Percentiles rank a stretch among this genome's conserved stretches.
Conservation (phyloP, 1,140 invertebrate genomes). For the Drosophila pruinosa region DNA sequence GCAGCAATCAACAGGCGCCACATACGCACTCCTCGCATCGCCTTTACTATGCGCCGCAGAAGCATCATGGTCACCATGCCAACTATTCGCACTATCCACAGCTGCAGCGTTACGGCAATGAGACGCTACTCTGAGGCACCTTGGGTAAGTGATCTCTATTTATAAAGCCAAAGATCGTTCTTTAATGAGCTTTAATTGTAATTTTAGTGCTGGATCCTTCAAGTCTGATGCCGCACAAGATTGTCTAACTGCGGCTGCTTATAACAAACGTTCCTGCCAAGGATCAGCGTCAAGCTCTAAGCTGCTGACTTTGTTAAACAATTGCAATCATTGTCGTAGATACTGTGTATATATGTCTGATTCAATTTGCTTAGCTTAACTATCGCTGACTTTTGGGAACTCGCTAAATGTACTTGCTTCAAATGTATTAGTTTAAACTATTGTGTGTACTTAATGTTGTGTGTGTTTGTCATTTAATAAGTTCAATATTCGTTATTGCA, state of each 20-base stretch:
- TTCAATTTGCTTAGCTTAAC: not conserved
- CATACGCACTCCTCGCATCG: slow-evolving; percentile 52
- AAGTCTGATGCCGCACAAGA: slow-evolving; percentile 7
- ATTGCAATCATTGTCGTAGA: not conserved
- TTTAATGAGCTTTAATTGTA: no score
- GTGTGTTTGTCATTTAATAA: no score
- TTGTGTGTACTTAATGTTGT: no score
- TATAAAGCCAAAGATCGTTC: no score
- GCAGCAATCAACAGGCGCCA: slow-evolving; percentile 30
- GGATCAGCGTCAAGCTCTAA: no score
- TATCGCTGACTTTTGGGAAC: slow-evolving; percentile 17
- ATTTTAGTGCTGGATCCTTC: no score
- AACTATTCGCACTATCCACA: slow-evolving; percentile 51
- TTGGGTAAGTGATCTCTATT: no score
- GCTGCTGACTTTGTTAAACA: no score
- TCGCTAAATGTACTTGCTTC: slow-evolving; percentile 10
- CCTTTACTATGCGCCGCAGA: slow-evolving; percentile 54
- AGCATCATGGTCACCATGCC: slow-evolving; percentile 37
- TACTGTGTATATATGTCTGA: slow-evolving; percentile 19
- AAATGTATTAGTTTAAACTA: slow-evolving; percentile 14
- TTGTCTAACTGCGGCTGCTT: not conserved
- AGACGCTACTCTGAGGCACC: slow-evolving; percentile 65
- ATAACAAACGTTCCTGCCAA: slow-evolving; percentile 32
- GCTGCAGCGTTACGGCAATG: slow-evolving; percentile 59
- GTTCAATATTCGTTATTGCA: no score